Percentiles rank a stretch among this genome's conserved stretches.
Conservation (phyloP, 2,797 vertebrate species). For the Mionectes olivaceus region DNA sequence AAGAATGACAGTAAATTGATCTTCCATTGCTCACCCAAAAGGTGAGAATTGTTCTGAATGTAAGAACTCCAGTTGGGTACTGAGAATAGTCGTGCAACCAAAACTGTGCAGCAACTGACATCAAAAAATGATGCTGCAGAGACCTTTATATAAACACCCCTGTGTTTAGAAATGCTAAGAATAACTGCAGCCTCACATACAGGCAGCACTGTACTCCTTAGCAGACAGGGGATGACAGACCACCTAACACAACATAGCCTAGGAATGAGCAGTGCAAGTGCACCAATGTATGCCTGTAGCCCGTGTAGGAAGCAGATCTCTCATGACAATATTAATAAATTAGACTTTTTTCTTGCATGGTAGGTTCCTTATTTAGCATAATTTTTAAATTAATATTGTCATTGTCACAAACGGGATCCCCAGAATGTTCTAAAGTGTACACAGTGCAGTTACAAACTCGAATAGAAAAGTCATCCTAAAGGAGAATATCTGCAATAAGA, state of each 20-base stretch:
- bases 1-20: neutral
- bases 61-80: neutral
- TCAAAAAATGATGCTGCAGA: neutral
- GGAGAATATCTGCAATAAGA: neutral
- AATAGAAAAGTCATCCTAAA: neutral
- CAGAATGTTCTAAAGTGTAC: neutral
- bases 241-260: neutral
- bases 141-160: neutral
- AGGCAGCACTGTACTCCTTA: neutral
- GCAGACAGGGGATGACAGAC: neutral
- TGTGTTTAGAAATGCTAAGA: neutral
- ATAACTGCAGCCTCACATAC: neutral
- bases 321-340: neutral
- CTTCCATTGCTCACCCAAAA: neutral
- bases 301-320: neutral
- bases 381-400: neutral
- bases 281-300: neutral
- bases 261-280: neutral
- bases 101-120: neutral
- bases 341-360: neutral
- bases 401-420: neutral
- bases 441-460: neutral
- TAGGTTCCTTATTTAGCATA: neutral
- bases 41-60: neutral
- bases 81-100: neutral